Evolutionary conservation across 2,113 vertebrate species (phyloP), one percentile per base, ranked within the genome.

Genomic region (Pterocles gutturalis): DNA sequence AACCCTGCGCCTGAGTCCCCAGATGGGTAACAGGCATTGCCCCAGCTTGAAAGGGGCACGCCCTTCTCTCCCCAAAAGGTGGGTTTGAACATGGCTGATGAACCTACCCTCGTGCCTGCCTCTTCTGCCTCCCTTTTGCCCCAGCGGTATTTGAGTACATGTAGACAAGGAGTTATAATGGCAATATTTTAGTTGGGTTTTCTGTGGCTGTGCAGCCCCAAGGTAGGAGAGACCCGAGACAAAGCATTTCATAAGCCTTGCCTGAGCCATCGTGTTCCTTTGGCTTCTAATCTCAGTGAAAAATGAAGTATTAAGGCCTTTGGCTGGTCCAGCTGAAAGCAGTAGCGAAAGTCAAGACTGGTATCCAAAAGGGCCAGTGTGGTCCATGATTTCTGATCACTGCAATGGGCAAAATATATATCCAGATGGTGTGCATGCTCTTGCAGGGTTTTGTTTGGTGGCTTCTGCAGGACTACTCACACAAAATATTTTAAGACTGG

Each of bases 1-100:
- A 31, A 13, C 73, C 7, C 81, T 4, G 16, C 0, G 1, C 64
- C 43, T 1, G 1, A 29, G 38, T 41, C 34, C 20, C 67, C 51
- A 6, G 1, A 4, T 1, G 41, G 78, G 87, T n/a, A 31, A 29
- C 62, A 7, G 71, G 84, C 84, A 4, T 71, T 2, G 1, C 53
- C 33, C 41, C n/a, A 1, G 11, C 61, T 45, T 36, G 26, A 15
- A 10, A 60, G 41, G 58, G 48, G 17, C 16, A 24, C 0, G 1
- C 51, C 36, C 60, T 51, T 34, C 71, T 20, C 20, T 62, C 49
- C 49, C 45, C 17, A 13, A 7, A 89, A 64, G 16, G 11, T 62
- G 79, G 14, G 4, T 31, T 43, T n/a, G 45, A 70, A 46, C 28
- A 43, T 5, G 21, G 48, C 46, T 83, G 49, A 21, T 38, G 6